Evolutionary conservation across 2,113 vertebrate genomes (phyloP), one percentile per base, ranked within the genome.

Genomic region (Brachyhypopomus gauderio): DNA sequence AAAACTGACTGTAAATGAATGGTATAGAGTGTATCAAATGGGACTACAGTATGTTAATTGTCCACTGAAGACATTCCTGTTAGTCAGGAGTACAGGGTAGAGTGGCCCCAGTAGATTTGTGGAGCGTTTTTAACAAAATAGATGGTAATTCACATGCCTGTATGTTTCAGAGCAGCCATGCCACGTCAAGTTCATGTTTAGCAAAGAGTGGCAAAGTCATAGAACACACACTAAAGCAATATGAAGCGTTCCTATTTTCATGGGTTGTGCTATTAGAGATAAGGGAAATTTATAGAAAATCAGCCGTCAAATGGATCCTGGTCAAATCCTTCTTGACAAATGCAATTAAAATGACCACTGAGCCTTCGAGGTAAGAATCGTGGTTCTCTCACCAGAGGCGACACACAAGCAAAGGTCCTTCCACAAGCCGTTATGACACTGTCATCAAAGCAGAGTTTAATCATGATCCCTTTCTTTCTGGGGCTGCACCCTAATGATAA

Each of bases 281-380:
- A 5, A 55, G 58, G 41, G 66, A 23, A 7, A 62, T 62, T 48
- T 38, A 9, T 62, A 20, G 60, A 81, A 52, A 85, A 45, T 45
- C 27, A 72, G 63, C 41, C 78, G 48, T 16, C 52, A 38, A 67
- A 52, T 67, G 34, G 38, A 62, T 70, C 58, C 25, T 4, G 41
- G 58, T 55, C 59, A 45, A 48, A 16, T 79, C 59, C 25, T 83
- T 72, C 59, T 66, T 81, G 78, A 45, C 79, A 84, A 56, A 82
- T 75, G n/a, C 20, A 85, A 90, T 88, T 86, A 83, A 79, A 83
- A 80, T 34, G 77, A 87, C 77, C 78, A 74, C 78, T 23, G 45
- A 0, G 75, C 71, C 69, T 84, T 38, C 84, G 25, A 84, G 76
- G 73, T 75, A 69, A 74, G 87, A 59, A 77, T 82, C 86, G 84